These are phyloP conservation scores for Acomys russatus DNA, from an alignment of 2,797 vertebrate species.

Conservation along the genomic window DNA sequence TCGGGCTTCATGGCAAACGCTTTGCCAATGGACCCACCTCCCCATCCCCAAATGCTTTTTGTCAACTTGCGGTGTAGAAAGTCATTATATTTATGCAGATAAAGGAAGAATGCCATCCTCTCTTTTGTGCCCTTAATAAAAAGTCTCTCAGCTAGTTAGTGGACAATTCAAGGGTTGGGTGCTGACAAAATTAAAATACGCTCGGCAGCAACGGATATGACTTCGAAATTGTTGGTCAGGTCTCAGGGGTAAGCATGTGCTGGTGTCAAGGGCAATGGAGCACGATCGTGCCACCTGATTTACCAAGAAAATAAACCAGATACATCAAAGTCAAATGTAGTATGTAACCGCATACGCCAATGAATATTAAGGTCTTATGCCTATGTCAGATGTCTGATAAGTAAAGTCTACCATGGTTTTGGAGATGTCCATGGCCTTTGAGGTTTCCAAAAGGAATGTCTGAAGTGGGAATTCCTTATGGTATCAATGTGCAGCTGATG, in stretches of 20 bases:
- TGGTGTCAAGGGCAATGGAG: slow-evolving; percentile 2
- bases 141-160: neutral
- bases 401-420: neutral
- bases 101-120: neutral
- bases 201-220: neutral
- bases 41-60: neutral
- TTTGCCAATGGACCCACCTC: neutral
- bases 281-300: neutral
- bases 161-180: slow-evolving; percentile 3
- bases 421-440: neutral
- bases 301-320: slow-evolving; percentile 26
- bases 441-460: slow-evolving; percentile 33
- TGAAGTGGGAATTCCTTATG: slow-evolving; percentile 12
- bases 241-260: neutral
- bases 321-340: neutral
- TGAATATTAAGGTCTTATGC: neutral
- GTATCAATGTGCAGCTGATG: neutral
- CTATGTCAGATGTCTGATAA: neutral
- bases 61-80: neutral
- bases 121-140: slow-evolving; percentile 23
- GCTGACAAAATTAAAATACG: slow-evolving; percentile 3
- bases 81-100: neutral
- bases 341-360: neutral
- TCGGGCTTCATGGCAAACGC: too few relatives aligned
- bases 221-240: slow-evolving; percentile 13